Evolutionary conservation across 2,797 vertebrate genomes (phyloP).

Genomic region (Poecilia gillii): DNA sequence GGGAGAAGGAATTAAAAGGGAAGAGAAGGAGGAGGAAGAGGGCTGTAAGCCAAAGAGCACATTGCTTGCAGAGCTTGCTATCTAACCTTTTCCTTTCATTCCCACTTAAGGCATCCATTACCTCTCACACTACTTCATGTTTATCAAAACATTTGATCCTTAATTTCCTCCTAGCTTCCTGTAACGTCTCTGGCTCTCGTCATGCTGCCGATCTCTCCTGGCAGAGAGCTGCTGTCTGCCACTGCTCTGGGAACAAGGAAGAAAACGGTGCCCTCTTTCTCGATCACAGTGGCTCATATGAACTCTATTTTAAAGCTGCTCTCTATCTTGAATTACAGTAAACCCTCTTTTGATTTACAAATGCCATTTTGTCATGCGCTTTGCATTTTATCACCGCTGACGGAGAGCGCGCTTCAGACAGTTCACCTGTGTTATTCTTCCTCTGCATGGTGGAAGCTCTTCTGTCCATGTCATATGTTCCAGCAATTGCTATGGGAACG

Average conservation of each 20-base stretch:
- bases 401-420: background rate
- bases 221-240: slow-evolving; percentile 42
- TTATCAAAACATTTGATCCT: slow-evolving; percentile 19
- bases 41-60: slow-evolving; percentile 32
- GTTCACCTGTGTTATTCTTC: slow-evolving; percentile 44
- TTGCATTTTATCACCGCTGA: slow-evolving; percentile 16
- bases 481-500: slow-evolving; percentile 68
- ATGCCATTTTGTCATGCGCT: background rate
- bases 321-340: background rate
- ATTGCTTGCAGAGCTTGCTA: slow-evolving; percentile 16
- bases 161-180: slow-evolving; percentile 33
- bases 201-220: slow-evolving; percentile 24
- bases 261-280: slow-evolving; percentile 26
- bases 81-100: slow-evolving; percentile 21
- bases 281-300: slow-evolving; percentile 16
- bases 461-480: slow-evolving; percentile 46
- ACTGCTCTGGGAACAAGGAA: slow-evolving; percentile 12
- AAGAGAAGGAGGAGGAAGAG: slow-evolving; percentile 19
- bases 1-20: slow-evolving; percentile 40
- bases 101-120: slow-evolving; percentile 29
- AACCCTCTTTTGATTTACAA: slow-evolving; percentile 17
- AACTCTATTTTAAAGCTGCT: slow-evolving; percentile 15
- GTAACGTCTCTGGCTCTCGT: slow-evolving; percentile 11
- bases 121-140: slow-evolving; percentile 10
- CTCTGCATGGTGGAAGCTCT: background rate